phyloP scores from a whole-genome alignment of 2,113 vertebrate genomes.

The Ctenomys sociabilis region DNA sequence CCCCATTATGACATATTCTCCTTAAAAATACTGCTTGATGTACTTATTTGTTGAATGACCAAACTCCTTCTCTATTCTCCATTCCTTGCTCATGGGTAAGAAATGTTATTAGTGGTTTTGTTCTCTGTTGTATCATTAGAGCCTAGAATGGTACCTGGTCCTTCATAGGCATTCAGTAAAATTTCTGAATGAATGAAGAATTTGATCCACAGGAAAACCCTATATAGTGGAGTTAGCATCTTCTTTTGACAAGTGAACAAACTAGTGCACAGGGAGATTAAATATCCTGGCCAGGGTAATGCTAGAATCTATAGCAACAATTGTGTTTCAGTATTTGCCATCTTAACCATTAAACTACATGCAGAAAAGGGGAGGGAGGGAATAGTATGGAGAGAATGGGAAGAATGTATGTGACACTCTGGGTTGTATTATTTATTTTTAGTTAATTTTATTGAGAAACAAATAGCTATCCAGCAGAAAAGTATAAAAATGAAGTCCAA shows the following conservation, averaged over 20 bases:
- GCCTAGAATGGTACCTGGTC: neutral
- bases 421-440: neutral
- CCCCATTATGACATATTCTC: neutral
- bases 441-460: too few relatives aligned
- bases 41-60: slow-evolving; percentile 35
- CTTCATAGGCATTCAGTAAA: neutral
- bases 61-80: too few relatives aligned
- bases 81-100: neutral
- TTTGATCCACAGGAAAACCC: neutral
- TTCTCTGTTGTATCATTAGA: neutral
- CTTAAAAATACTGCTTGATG: slow-evolving; percentile 22
- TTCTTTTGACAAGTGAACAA: neutral
- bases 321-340: neutral
- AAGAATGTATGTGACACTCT: neutral
- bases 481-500: too few relatives aligned
- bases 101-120: neutral
- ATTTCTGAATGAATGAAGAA: slow-evolving; percentile 14
- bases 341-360: neutral
- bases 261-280: neutral
- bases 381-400: neutral
- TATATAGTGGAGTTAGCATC: neutral
- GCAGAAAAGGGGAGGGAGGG: neutral
- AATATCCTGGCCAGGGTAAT: neutral
- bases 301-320: neutral
- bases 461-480: too few relatives aligned